Conservation (phyloP, 2,113 vertebrate genomes). For the Nipponia nippon region DNA sequence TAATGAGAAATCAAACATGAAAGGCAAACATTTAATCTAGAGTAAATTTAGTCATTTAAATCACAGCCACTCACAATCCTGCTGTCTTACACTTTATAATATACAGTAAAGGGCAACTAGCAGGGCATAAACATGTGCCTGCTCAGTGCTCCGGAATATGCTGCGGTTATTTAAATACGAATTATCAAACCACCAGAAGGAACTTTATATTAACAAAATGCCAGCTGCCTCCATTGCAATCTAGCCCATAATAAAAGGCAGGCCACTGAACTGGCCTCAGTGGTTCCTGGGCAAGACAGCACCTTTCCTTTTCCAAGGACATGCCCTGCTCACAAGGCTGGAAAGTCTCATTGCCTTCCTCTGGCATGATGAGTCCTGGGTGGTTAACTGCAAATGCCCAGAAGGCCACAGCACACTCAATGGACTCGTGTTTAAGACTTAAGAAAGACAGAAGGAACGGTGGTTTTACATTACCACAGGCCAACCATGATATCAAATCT, state of each 20-base stretch:
- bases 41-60: conserved; percentile 43
- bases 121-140: not conserved
- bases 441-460: not conserved
- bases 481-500: not conserved
- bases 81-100: conserved; percentile 1
- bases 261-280: not conserved
- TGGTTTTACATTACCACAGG: not conserved
- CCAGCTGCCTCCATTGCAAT: not conserved
- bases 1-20: conserved; percentile 66
- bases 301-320: not conserved
- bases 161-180: not conserved
- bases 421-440: not conserved
- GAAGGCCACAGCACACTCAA: not conserved
- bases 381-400: not conserved
- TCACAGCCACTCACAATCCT: conserved; percentile 12
- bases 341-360: not conserved
- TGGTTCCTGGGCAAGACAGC: not conserved
- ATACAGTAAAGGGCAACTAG: not conserved
- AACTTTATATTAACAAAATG: not conserved
- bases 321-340: not conserved
- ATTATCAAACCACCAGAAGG: not conserved
- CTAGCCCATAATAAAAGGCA: not conserved
- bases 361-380: not conserved
- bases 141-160: not conserved
- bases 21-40: conserved; percentile 62